Evolutionary conservation across 1,140 invertebrate species (phyloP), one percentile per base, ranked within the genome.

Genomic region (Drosophila kohkoa): DNA sequence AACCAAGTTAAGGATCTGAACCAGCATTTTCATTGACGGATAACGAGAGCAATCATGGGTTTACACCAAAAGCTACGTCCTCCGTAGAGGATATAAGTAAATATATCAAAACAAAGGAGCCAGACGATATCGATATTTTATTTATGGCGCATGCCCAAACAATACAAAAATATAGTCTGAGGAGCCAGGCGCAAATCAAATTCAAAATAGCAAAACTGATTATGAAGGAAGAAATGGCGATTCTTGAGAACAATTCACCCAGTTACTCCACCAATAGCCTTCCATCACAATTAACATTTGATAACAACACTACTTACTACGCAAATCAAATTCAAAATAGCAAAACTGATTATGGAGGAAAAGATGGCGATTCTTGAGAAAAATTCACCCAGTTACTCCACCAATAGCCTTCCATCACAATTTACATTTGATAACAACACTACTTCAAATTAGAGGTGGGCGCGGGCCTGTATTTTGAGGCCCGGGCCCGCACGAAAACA

Each of bases 221-320:
- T 25, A 25, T 25, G 20, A 30, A 55, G 52, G 13, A 55, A 55
- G 52, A 55, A 35, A 15, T 55, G 28, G 52, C 52, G 52, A 52
- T 11, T 45, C 43, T 45, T 45, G 43, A 45, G n/a, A n/a, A 45
- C 15, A 45, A 45, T 45, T 45, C 43, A 45, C n/a, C 43, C 3
- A 45, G 49, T 52, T 52, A 28, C 49, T 30, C 49, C 11, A 52
- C 49, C 52, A 55, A 55, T 35, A 55, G 52, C 52, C 52, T 38
- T 35, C 35, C 52, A 55, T 55, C 52, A 55, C 52, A 55, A 32
- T 55, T 55, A 38, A 35, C 52, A 55, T 55, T 55, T 55, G 52
- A 55, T 35, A 55, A 35, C n/a, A 55, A 13, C 32, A 28, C 49
- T 25, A 51, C n/a, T n/a, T n/a, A 28, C 49, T 25, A 51, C 20